Evolutionary conservation across 2,888 invertebrate species (phyloP).

Genomic region (Biston betularia): DNA sequence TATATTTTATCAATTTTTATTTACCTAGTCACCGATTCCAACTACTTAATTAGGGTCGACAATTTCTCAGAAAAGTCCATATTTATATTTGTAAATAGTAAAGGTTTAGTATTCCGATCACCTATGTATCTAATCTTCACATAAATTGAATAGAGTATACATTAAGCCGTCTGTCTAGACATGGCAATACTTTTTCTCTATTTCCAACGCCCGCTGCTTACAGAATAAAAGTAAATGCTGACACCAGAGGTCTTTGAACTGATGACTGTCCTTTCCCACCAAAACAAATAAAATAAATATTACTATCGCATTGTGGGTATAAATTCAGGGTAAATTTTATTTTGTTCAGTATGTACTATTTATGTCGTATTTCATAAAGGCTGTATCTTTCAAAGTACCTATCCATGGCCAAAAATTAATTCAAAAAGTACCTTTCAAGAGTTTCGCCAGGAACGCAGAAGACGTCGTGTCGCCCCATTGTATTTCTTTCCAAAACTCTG

Average conservation of each 20-base stretch:
- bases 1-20: too few relatives aligned
- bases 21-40: neutral
- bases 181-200: slow-evolving; percentile 26
- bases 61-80: neutral
- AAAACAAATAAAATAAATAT: slow-evolving; percentile 17
- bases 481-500: too few relatives aligned
- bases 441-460: too few relatives aligned
- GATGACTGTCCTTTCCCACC: slow-evolving; percentile 12
- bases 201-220: slow-evolving; percentile 17
- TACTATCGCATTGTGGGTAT: neutral
- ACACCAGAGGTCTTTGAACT: slow-evolving; percentile 16
- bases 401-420: too few relatives aligned
- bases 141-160: slow-evolving; percentile 22
- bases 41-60: too few relatives aligned
- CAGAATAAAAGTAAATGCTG: slow-evolving; percentile 14
- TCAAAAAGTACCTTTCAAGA: too few relatives aligned
- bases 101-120: slow-evolving; percentile 20
- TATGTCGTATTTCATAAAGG: neutral
- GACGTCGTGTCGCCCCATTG: too few relatives aligned
- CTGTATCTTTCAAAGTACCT: too few relatives aligned
- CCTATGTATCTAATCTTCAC: slow-evolving; percentile 25
- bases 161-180: slow-evolving; percentile 31
- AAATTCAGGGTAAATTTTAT: slow-evolving; percentile 1
- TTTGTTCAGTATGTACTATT: neutral
- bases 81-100: neutral